phyloP scores from a whole-genome alignment of 2,113 vertebrate species.

The Hyperopisus bebe region DNA sequence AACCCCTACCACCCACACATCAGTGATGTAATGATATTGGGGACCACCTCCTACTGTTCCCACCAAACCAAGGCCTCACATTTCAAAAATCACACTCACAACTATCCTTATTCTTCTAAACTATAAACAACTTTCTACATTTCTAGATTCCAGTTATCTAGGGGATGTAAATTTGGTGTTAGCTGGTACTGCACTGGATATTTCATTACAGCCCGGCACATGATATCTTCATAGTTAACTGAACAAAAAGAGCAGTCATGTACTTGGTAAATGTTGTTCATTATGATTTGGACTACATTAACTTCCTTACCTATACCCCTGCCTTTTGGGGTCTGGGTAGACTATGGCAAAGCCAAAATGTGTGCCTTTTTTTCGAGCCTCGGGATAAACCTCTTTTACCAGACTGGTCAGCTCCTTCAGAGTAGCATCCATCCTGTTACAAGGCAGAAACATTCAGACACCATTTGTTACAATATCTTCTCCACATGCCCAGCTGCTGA shows the following conservation, averaged over 20 bases:
- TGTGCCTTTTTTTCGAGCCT: slow-evolving; percentile 93
- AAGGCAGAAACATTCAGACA: not conserved
- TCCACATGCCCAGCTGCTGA: not conserved
- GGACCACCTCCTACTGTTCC: not conserved
- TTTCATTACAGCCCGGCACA: not conserved
- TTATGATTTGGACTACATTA: not conserved
- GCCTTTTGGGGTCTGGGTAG: slow-evolving; percentile 85
- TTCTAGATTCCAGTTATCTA: not conserved
- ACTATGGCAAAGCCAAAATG: slow-evolving; percentile 96
- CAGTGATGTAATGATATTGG: not conserved
- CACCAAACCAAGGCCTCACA: not conserved
- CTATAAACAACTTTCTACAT: not conserved
- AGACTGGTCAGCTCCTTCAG: slow-evolving; percentile 92
- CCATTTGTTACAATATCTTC: not conserved
- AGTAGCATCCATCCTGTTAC: slow-evolving; percentile 90
- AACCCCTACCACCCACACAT: not conserved
- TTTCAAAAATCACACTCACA: not conserved
- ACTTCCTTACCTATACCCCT: slow-evolving; percentile 76
- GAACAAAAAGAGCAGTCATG: not conserved
- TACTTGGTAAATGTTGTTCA: not conserved
- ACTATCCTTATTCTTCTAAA: not conserved
- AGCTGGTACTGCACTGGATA: not conserved
- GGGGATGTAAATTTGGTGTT: not conserved
- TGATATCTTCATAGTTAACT: not conserved
- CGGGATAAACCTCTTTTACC: slow-evolving; percentile 95